Percentiles rank a stretch among this genome's conserved stretches.
These are phyloP conservation scores for Oreochromis tanganicae DNA, from an alignment of 2,113 vertebrate genomes.

Conservation along the genomic window DNA sequence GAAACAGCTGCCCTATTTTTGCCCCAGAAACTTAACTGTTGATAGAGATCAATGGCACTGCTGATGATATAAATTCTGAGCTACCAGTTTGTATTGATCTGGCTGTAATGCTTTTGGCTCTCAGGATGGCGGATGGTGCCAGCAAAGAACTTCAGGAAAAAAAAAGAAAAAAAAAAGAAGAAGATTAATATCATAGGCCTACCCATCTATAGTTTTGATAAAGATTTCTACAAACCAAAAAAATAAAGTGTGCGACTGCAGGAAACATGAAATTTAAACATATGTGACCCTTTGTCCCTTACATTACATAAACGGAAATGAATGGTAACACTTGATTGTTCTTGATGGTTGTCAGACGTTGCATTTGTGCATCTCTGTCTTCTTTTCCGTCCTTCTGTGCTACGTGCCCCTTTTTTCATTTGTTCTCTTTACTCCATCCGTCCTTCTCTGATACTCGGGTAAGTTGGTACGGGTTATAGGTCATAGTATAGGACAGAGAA, in stretches of 20 bases:
- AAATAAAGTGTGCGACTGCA: neutral
- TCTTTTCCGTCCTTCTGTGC: neutral
- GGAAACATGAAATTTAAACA: neutral
- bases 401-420: neutral
- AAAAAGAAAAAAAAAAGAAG: neutral
- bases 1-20: slow-evolving; percentile 48
- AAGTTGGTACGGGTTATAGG: neutral
- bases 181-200: slow-evolving; percentile 49
- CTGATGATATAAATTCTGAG: slow-evolving; percentile 72
- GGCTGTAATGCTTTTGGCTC: slow-evolving; percentile 60
- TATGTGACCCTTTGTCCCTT: neutral
- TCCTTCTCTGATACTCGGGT: neutral
- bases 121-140: slow-evolving; percentile 42
- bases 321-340: neutral
- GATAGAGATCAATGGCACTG: slow-evolving; percentile 70
- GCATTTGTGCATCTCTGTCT: neutral
- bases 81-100: slow-evolving; percentile 73
- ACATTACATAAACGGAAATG: neutral
- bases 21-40: slow-evolving; percentile 62
- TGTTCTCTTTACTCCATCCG: neutral
- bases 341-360: neutral
- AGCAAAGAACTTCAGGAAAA: slow-evolving; percentile 22
- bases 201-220: slow-evolving; percentile 44
- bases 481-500: slow-evolving; percentile 28
- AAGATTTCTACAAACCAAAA: slow-evolving; percentile 33